These are phyloP conservation scores for Odontothrips loti DNA, from an alignment of 2,888 invertebrate species.

Conservation along the genomic window DNA sequence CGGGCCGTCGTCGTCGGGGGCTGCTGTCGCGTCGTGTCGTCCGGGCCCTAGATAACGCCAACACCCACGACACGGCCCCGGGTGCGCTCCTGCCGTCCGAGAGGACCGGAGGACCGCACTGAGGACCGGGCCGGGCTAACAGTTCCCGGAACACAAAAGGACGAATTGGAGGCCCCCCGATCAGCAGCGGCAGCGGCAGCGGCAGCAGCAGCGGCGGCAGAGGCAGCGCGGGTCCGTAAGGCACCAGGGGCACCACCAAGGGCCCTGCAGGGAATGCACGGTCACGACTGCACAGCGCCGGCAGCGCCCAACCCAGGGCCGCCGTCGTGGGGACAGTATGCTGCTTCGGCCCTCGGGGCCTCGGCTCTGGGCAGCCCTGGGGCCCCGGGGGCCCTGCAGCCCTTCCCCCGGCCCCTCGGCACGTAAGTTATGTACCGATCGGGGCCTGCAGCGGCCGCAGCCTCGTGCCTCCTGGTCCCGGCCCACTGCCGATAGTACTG, in stretches of 20 bases:
- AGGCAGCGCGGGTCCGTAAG: neutral
- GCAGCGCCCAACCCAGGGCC: too few relatives aligned
- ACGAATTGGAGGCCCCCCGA: neutral
- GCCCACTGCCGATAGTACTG: neutral
- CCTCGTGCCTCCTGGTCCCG: neutral
- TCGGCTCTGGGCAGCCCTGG: too few relatives aligned
- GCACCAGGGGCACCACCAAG: neutral
- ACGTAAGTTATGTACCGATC: constrained; percentile 9
- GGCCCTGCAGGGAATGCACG: neutral
- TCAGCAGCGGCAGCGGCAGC: neutral
- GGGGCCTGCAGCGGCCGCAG: neutral
- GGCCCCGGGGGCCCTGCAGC: neutral
- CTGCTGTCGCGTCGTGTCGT: too few relatives aligned
- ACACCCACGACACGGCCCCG: too few relatives aligned
- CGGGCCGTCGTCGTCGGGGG: too few relatives aligned
- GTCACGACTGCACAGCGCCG: neutral
- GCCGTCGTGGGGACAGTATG: too few relatives aligned
- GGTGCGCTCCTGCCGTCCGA: neutral
- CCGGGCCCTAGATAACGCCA: too few relatives aligned
- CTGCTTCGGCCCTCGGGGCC: neutral
- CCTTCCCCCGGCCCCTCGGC: neutral
- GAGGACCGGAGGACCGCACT: neutral
- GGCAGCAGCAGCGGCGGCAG: neutral
- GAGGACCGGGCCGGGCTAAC: neutral
- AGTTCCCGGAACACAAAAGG: neutral